Conservation (phyloP, 2,888 invertebrate species). For the Ectemnius cavifrons region DNA sequence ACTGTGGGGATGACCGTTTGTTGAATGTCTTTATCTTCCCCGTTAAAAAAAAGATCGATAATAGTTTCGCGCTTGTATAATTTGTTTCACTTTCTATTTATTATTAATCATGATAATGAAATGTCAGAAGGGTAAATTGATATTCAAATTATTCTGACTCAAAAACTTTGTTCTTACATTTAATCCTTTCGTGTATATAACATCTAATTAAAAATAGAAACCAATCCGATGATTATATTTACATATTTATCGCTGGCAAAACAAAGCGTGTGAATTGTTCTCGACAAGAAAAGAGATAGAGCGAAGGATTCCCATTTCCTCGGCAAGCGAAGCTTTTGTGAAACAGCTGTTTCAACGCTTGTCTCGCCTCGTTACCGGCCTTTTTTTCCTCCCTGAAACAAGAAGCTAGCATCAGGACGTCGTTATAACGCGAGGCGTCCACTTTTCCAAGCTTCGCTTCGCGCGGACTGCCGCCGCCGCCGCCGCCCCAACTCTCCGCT, state of each 20-base stretch:
- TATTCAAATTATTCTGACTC: no score
- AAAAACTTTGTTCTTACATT: no score
- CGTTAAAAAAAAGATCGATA: no score
- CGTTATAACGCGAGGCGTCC: constrained; percentile 69
- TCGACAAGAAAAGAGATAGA: not conserved
- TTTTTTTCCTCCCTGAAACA: constrained; percentile 68
- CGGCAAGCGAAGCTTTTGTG: constrained; percentile 40
- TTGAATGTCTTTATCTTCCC: constrained; percentile 13
- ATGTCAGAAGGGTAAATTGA: no score
- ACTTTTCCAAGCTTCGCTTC: constrained; percentile 57
- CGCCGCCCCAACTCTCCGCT: constrained; percentile 9
- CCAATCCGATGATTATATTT: no score
- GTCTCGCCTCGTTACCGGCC: constrained; percentile 58
- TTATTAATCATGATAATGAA: no score
- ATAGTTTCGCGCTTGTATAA: no score
- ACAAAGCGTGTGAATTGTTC: not conserved
- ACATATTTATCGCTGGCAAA: not conserved
- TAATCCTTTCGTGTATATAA: no score
- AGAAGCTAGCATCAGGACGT: constrained; percentile 73
- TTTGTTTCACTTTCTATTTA: no score
- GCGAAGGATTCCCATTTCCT: constrained; percentile 21
- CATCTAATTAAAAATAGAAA: no score
- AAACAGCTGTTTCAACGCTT: constrained; percentile 52
- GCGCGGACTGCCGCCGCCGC: constrained; percentile 4
- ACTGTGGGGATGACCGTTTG: not conserved